These are phyloP conservation scores for Heteromormyrus szaboi DNA, from an alignment of 2,797 vertebrate genomes.

Conservation along the genomic window DNA sequence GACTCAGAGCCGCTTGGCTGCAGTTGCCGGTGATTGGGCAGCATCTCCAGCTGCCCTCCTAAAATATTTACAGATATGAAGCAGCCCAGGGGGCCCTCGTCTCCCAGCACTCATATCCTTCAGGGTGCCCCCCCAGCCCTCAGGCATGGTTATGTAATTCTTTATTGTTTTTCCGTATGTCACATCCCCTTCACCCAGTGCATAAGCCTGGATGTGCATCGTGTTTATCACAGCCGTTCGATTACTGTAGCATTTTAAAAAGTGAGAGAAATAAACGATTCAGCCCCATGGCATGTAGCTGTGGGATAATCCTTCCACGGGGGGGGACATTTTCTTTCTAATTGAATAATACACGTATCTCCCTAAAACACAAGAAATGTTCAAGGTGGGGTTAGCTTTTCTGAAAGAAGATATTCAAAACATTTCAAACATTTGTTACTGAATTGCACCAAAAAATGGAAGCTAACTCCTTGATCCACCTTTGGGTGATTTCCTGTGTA, in stretches of 20 bases:
- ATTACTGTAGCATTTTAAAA: background rate
- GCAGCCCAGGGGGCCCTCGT: background rate
- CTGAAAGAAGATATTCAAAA: background rate
- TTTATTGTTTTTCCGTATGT: background rate
- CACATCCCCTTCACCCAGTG: background rate
- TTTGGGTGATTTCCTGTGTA: background rate
- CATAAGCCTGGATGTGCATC: background rate
- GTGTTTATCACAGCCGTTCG: background rate
- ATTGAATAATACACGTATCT: background rate
- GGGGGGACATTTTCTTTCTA: background rate
- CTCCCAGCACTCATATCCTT: background rate
- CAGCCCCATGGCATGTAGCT: background rate
- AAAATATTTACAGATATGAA: background rate
- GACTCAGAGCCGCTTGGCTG: background rate
- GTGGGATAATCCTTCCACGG: background rate
- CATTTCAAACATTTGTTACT: background rate
- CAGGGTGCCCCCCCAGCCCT: background rate
- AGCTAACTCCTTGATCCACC: background rate
- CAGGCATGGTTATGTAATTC: background rate
- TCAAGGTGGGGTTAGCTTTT: background rate
- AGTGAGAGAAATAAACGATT: background rate
- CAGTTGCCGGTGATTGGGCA: background rate
- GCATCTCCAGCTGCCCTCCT: background rate
- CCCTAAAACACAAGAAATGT: background rate
- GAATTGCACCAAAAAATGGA: background rate